phyloP scores from a whole-genome alignment of 2,888 invertebrate species.

The Endotricha flammealis region DNA sequence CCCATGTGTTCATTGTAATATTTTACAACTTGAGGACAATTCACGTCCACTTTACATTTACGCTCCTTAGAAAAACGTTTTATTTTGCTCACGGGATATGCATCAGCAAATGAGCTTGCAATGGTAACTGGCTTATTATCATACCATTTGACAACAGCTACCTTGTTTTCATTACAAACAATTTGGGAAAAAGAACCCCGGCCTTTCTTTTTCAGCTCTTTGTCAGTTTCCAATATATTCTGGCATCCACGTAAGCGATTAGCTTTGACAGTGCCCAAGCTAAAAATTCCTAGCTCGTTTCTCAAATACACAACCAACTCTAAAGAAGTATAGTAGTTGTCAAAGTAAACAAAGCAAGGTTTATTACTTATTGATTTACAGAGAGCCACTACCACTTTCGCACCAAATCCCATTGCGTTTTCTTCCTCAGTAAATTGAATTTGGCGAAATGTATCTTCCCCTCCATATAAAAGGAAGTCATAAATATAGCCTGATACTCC shows the following conservation, averaged over 20 bases:
- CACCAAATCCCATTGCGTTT: constrained; percentile 5
- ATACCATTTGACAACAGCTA: constrained; percentile 12
- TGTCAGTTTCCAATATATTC: constrained; percentile 9
- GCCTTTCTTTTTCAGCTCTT: constrained; percentile 9
- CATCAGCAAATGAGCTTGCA: neutral
- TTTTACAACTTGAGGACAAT: neutral
- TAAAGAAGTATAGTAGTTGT: constrained; percentile 15
- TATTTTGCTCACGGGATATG: neutral
- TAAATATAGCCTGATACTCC: constrained; percentile 8
- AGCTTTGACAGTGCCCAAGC: constrained; percentile 14
- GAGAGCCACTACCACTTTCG: constrained; percentile 11
- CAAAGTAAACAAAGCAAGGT: constrained; percentile 13
- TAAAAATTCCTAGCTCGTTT: constrained; percentile 13
- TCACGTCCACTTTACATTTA: neutral
- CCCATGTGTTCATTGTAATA: neutral
- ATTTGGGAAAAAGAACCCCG: constrained; percentile 1
- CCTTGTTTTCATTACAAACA: constrained; percentile 13
- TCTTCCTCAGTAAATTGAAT: constrained; percentile 11
- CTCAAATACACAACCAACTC: constrained; percentile 14
- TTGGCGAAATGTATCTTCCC: constrained; percentile 11
- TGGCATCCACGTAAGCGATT: constrained; percentile 17
- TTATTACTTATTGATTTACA: constrained; percentile 9
- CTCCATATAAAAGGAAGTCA: constrained; percentile 1
- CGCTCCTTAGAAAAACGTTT: neutral
- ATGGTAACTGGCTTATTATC: constrained; percentile 7